Evolutionary conservation across 2,113 vertebrate genomes (phyloP).

Genomic region (Ranitomeya imitator): DNA sequence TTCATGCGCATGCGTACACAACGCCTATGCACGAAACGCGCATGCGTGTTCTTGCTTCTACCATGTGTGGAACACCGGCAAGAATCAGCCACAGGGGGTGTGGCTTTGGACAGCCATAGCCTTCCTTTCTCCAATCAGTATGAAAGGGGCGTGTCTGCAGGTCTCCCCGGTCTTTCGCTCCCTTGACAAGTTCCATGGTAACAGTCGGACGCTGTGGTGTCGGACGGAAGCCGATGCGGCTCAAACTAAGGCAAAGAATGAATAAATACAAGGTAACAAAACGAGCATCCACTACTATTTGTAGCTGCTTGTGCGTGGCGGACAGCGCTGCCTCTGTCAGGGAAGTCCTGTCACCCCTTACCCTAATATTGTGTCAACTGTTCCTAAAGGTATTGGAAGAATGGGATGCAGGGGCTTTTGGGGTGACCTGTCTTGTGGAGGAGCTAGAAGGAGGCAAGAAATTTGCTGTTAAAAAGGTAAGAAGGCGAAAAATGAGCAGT

Average conservation of each 20-base stretch:
- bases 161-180: background rate
- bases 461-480: slow-evolving; percentile 42
- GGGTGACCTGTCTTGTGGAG: slow-evolving; percentile 18
- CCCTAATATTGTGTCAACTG: background rate
- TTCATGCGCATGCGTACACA: background rate
- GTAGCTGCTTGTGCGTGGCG: background rate
- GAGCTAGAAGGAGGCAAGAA: background rate
- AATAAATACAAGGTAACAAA: slow-evolving; percentile 31
- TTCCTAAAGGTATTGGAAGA: slow-evolving; percentile 15
- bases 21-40: background rate
- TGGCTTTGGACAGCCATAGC: no score
- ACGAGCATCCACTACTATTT: background rate
- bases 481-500: background rate
- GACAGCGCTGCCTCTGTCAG: background rate
- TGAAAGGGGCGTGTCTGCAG: background rate
- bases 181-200: slow-evolving; percentile 42
- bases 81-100: no score
- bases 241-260: rapidly evolving
- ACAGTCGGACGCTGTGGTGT: rapidly evolving
- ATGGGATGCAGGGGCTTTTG: slow-evolving; percentile 33
- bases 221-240: rapidly evolving
- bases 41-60: background rate
- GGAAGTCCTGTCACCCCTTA: background rate
- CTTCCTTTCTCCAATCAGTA: background rate
- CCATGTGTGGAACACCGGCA: no score